Percentiles rank a stretch among this genome's conserved stretches.
Evolutionary conservation across 1,140 invertebrate genomes (phyloP).

Genomic region (Tyrophagus putrescentiae): DNA sequence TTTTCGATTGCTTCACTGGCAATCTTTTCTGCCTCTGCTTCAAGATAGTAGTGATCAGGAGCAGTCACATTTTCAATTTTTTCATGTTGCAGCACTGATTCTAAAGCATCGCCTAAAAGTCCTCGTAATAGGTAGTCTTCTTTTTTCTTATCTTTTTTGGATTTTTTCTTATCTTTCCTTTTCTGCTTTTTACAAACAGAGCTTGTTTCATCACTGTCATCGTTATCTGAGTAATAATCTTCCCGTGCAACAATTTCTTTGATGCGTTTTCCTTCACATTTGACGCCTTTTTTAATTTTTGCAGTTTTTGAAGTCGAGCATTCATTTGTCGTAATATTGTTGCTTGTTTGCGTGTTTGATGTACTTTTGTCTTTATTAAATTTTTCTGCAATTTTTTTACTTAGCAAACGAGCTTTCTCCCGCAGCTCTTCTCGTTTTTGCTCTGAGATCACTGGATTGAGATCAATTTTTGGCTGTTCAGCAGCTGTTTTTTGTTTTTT

Average conservation of each 20-base stretch:
- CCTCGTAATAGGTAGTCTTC: constrained; percentile 57
- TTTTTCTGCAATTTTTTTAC: constrained; percentile 19
- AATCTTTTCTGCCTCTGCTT: constrained; percentile 46
- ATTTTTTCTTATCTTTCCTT: too few species aligned
- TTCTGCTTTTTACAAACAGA: too few species aligned
- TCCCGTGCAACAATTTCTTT: constrained; percentile 34
- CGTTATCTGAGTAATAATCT: too few species aligned
- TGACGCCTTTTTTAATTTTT: constrained; percentile 10
- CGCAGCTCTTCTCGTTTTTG: constrained; percentile 24
- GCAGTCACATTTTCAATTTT: constrained; percentile 42
- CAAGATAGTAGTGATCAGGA: constrained; percentile 45
- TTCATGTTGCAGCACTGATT: constrained; percentile 47
- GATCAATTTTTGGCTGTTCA: too few species aligned
- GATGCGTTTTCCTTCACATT: constrained; percentile 47
- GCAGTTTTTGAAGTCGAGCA: too few species aligned
- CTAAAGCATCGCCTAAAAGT: constrained; percentile 50
- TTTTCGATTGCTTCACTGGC: constrained; percentile 45
- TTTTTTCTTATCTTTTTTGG: constrained; percentile 32
- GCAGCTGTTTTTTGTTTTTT: not conserved
- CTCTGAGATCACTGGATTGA: too few species aligned
- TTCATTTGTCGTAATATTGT: constrained; percentile 6
- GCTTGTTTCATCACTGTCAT: too few species aligned
- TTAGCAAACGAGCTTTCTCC: constrained; percentile 24
- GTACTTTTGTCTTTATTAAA: too few species aligned
- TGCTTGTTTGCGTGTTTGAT: not conserved